These are phyloP conservation scores for Hyles vespertilio DNA, from an alignment of 1,140 invertebrate species.

Conservation along the genomic window DNA sequence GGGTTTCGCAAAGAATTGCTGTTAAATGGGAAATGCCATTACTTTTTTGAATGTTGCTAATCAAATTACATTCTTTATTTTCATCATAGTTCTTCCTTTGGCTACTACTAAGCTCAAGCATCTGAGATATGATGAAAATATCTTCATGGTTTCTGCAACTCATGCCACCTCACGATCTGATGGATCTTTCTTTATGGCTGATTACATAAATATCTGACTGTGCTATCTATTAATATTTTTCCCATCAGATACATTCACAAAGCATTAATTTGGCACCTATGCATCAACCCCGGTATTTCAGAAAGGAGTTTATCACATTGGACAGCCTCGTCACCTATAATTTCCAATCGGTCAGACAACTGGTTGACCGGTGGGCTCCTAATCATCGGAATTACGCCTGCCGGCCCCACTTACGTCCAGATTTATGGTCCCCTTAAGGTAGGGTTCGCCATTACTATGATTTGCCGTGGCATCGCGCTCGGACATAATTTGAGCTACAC, in stretches of 20 bases:
- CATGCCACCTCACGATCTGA: too few relatives aligned
- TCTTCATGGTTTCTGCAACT: too few relatives aligned
- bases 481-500: conserved; percentile 22
- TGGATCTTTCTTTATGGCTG: too few relatives aligned
- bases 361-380: conserved; percentile 7
- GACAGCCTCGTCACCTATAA: neutral
- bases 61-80: too few relatives aligned
- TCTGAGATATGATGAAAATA: too few relatives aligned
- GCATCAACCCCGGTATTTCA: neutral
- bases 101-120: too few relatives aligned
- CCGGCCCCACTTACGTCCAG: conserved; percentile 23
- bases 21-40: too few relatives aligned
- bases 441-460: conserved; percentile 29
- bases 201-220: too few relatives aligned
- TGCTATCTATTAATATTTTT: neutral
- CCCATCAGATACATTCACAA: neutral
- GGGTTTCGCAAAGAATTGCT: too few relatives aligned
- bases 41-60: too few relatives aligned
- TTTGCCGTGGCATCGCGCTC: conserved; percentile 26
- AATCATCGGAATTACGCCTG: conserved; percentile 26
- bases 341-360: conserved; percentile 2
- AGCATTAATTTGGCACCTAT: neutral
- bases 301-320: neutral
- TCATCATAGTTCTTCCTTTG: too few relatives aligned
- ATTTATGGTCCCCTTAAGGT: conserved; percentile 29